Evolutionary conservation across 2,113 vertebrate genomes (phyloP).

Genomic region (Lucifuga dentata): DNA sequence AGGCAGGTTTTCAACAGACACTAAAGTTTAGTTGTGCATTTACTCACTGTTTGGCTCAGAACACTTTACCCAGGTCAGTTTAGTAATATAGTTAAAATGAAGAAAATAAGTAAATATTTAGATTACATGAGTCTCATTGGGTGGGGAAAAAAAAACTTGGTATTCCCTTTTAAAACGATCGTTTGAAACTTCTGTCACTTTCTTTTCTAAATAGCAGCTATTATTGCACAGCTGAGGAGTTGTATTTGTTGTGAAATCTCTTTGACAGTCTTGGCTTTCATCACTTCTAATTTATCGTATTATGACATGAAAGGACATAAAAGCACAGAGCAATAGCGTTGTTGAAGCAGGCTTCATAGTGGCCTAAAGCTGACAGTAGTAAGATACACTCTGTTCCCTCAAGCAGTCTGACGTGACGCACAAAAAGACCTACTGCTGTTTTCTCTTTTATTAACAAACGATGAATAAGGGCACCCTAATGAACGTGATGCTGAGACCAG

Average conservation of each 20-base stretch:
- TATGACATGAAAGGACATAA: constrained; percentile 6
- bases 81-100: too few species aligned
- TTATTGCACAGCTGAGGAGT: background rate
- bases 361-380: constrained; percentile 35
- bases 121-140: too few species aligned
- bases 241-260: background rate
- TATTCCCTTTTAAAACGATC: too few species aligned
- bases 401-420: constrained; percentile 59
- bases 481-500: constrained; percentile 30
- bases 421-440: constrained; percentile 58
- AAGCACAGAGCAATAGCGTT: background rate
- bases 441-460: constrained; percentile 46
- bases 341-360: constrained; percentile 25
- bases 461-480: constrained; percentile 52
- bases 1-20: too few species aligned
- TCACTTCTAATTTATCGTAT: constrained; percentile 7
- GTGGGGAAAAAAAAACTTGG: too few species aligned
- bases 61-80: too few species aligned
- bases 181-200: too few species aligned
- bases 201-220: background rate
- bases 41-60: too few species aligned
- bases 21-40: too few species aligned
- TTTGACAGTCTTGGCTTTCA: constrained; percentile 25
- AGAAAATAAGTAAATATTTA: too few species aligned
- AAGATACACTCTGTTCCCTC: constrained; percentile 37